Evolutionary conservation across 2,888 invertebrate species (phyloP), one percentile per base, ranked within the genome.

Genomic region (Crioceris asparagi): DNA sequence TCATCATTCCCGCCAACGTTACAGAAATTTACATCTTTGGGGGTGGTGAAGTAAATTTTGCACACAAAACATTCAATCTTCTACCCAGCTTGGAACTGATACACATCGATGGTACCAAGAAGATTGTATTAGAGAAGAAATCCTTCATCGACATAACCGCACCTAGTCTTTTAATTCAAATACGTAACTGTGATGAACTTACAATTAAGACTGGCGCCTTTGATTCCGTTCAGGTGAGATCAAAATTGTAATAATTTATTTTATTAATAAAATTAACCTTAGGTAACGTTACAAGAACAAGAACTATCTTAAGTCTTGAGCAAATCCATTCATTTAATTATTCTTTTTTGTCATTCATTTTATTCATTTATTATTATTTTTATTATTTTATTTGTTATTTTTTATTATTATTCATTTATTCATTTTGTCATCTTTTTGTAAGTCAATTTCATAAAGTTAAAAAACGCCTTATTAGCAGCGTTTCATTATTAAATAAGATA

Each of bases 191-290:
- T 60, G 69, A 71, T 49, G 60, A 67, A 35, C 65, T 80, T 30
- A 62, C 70, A 11, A 66, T 82, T 38, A 78, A 79, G 59, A 72
- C 72, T 45, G 70, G 68, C 43, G 71, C 79, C 15, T 81, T 81
- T 56, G 69, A 68, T 50, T 73, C 72, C 43, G 69, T 75, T 39
- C 69, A 71, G 61, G 75, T 65, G 46, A 50, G 10, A 10, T 21
- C 10, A 7, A 21, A 21, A 21, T 21, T 21, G 21, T 21, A 21
- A 21, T 21, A 7, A 21, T 21, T 21, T 7, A 21, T 21, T 21
- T 7, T 21, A 7, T 21, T 7, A 21, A 7, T 7, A 21, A 21
- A 7, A 7, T 29, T 29, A 29, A 29, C 3, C 11, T 11, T 29
- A 6, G 14, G 11, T 8, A n/a, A n/a, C n/a, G n/a, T n/a, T n/a